phyloP scores from a whole-genome alignment of 2,888 invertebrate genomes.

The Cremastinae sp. region DNA sequence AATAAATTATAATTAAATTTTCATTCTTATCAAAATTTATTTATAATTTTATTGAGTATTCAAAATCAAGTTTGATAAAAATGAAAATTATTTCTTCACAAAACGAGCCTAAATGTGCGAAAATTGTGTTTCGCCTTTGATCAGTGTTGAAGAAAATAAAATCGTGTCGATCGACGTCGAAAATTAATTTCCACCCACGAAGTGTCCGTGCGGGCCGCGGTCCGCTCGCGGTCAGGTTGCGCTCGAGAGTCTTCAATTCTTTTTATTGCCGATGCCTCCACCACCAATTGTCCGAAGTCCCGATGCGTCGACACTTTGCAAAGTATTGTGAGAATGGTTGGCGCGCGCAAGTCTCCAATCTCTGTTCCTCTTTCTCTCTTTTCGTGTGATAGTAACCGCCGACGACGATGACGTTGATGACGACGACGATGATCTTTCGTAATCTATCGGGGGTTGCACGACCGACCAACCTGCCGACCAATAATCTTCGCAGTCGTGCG shows the following conservation, averaged over 20 bases:
- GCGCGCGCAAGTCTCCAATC: conserved; percentile 8
- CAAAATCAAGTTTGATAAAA: too few species aligned
- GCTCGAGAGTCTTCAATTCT: conserved; percentile 44
- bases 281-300: conserved; percentile 43
- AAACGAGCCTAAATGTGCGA: too few species aligned
- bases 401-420: conserved; percentile 39
- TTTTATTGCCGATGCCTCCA: conserved; percentile 35
- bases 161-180: too few species aligned
- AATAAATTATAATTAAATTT: too few species aligned
- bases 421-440: conserved; percentile 58
- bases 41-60: too few species aligned
- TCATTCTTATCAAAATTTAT: too few species aligned
- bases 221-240: conserved; percentile 11
- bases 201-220: background rate
- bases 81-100: too few species aligned
- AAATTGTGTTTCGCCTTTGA: background rate
- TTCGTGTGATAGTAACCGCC: conserved; percentile 11
- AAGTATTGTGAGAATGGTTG: conserved; percentile 36
- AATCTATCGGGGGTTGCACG: conserved; percentile 60
- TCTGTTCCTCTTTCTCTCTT: background rate
- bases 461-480: conserved; percentile 56
- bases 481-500: conserved; percentile 62
- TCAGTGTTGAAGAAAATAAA: conserved; percentile 11
- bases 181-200: too few species aligned
- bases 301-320: background rate